Evolutionary conservation across 2,113 vertebrate species (phyloP).

Genomic region (Elanus axillaris): DNA sequence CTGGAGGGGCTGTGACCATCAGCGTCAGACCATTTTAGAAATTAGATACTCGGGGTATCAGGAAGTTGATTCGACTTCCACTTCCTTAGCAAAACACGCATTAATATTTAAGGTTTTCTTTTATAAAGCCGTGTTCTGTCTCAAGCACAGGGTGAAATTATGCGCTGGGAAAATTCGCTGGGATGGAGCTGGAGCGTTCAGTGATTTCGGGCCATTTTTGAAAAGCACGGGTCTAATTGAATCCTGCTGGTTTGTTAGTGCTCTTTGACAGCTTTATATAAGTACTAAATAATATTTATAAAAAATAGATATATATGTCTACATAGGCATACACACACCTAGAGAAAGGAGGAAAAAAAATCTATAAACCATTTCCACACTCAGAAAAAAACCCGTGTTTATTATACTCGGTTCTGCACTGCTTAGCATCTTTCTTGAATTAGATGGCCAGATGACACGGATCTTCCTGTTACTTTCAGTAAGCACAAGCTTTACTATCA

Average conservation of each 20-base stretch:
- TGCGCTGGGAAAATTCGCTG: slow-evolving; percentile 61
- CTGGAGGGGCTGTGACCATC: slow-evolving; percentile 75
- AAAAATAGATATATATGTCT: slow-evolving; percentile 26
- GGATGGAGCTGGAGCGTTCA: slow-evolving; percentile 52
- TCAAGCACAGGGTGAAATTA: slow-evolving; percentile 66
- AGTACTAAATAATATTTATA: slow-evolving; percentile 55
- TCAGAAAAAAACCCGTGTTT: slow-evolving; percentile 42
- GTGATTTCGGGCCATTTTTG: slow-evolving; percentile 35
- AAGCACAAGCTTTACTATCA: slow-evolving; percentile 10
- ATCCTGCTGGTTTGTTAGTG: slow-evolving; percentile 63
- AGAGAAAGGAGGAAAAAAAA: slow-evolving; percentile 18
- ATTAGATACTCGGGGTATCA: slow-evolving; percentile 86
- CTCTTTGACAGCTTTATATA: slow-evolving; percentile 56
- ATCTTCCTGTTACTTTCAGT: slow-evolving; percentile 58
- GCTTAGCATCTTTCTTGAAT: slow-evolving; percentile 66
- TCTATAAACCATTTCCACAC: slow-evolving; percentile 52
- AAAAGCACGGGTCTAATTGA: slow-evolving; percentile 51
- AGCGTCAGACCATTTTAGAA: slow-evolving; percentile 75
- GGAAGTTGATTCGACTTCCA: slow-evolving; percentile 90
- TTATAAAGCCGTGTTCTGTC: slow-evolving; percentile 76
- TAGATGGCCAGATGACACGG: slow-evolving; percentile 42
- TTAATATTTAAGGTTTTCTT: slow-evolving; percentile 81
- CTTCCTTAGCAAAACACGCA: slow-evolving; percentile 87
- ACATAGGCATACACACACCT: not conserved
- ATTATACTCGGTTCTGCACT: not conserved